Base-by-base conservation (phyloP, 2,113 vertebrate species). In the Dinomys branickii region DNA sequence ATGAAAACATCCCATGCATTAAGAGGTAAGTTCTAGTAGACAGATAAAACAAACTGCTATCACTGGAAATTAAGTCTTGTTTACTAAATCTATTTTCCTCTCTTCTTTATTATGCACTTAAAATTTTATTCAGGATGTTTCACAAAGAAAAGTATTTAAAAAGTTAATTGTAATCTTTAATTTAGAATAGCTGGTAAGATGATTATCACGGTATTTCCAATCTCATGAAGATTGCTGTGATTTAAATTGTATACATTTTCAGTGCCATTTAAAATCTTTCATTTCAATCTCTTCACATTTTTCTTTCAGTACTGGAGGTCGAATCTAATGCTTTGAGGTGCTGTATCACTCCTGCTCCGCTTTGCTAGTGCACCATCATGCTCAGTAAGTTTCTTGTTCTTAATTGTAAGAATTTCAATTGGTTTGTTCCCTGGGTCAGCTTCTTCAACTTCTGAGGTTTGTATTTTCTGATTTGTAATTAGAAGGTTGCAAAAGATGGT, bases 61-160 rank as follows among this genome's bases (percentile, higher is more conserved):
- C 5, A 47, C 35, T 85, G 84, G 63, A 92, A 88, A 94, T 77
- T 41, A 90, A 54, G 16, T 54, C 4, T 14, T 88, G 13, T 44
- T 88, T 89, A 35, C 35, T 86, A 77, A 77, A 85, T 61, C 17
- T 19, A 26, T 71, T 81, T 88, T 52, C 22, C 71, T 86, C 14
- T 47, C 65, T 96, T 73, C n/a, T 17, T 50, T 71, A 19, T 47
- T 63, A 90, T 56, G n/a, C 58, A 13, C 26, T 81, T 83, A 84
- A 89, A 94, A 97, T 50, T 61, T 78, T 52, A n/a, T 61, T 59
- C 35, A 89, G 20, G 7, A n/a, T 41, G 44, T 82, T 69, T 96
- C 75, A 85, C 69, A 30, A 9, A 17, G 58, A 54, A 83, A 58
- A 30, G 5, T 12, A 65, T 80, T 94, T 92, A 83, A 12, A 19